Base-by-base conservation (phyloP, 2,113 vertebrate species). In the Actinemys pallida region DNA sequence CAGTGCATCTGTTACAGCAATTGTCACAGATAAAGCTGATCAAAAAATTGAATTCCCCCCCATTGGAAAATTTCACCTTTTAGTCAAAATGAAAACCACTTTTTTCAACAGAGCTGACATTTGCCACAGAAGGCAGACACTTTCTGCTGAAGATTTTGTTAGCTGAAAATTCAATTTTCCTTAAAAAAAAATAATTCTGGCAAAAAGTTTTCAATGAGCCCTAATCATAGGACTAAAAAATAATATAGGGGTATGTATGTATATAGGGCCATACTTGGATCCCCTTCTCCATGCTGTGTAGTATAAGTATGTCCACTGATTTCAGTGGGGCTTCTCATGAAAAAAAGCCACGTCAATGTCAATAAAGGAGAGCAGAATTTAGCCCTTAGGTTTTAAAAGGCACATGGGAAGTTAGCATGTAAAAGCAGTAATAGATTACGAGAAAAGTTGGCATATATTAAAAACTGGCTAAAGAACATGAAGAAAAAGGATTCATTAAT, bases 401-500 rank as follows among this genome's bases (percentile, higher is more conserved):
- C 76, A 94, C 50, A 53, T 11, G 29, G 49, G 50, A 93, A 86
- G 4, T 3, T 72, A 79, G 83, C 14, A 52, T 45, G 10, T 6
- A 57, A 90, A 65, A 81, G 35, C 13, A 85, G 88, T 57, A 91
- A 81, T 29, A 75, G 47, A 87, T 4, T 35, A 88, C 90, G 11
- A 57, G 39, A 94, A 88, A 49, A 56, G 27, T 31, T 65, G 86
- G 49, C 45, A 83, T 56, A 50, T 35, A 90, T 87, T 85, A 81
- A 91, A 91, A 90, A 1, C 35, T 6, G 65, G 65, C 65, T 39
- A 72, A 35, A 39, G 65, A n/a, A 91, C 14, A 25, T 47, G 83
- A 62, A n/a, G 80, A 54, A 81, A 39, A 90, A 93, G 80, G 42
- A 57, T 90, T 87, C 45, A 91, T 53, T 88, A 72, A 10, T 62